Conservation (phyloP, 2,888 invertebrate genomes). For the Ormyrus rosae region DNA sequence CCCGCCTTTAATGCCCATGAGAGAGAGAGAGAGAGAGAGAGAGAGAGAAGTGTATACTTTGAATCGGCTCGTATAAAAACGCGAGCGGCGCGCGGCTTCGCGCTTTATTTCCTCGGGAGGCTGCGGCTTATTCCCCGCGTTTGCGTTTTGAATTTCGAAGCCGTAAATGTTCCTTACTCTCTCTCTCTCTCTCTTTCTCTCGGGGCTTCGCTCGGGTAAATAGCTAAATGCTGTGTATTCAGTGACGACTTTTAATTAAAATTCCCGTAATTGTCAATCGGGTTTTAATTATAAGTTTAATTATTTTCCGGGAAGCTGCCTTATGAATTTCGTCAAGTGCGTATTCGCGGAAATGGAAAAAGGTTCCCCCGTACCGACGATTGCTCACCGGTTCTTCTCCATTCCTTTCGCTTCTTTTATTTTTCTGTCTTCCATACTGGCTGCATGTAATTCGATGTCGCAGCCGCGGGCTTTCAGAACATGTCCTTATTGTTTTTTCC, state of each 20-base stretch:
- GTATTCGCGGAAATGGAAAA: background rate
- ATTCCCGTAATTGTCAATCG: background rate
- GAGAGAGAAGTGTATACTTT: background rate
- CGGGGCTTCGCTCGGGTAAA: too few species aligned
- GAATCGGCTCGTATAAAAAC: slow-evolving; percentile 43
- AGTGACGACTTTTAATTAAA: background rate
- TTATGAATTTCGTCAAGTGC: too few species aligned
- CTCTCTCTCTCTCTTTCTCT: too few species aligned
- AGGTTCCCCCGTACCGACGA: background rate
- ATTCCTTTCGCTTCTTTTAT: slow-evolving; percentile 12
- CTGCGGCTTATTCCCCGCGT: slow-evolving; percentile 13
- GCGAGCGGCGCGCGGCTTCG: slow-evolving; percentile 16
- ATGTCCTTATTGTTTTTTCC: background rate
- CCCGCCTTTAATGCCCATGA: slow-evolving; percentile 1
- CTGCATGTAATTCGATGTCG: background rate
- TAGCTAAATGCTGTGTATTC: background rate
- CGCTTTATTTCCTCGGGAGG: slow-evolving; percentile 32
- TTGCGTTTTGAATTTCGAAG: slow-evolving; percentile 34
- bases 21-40: background rate
- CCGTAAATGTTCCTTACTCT: slow-evolving; percentile 14
- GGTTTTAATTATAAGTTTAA: slow-evolving; percentile 8
- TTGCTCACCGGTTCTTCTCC: background rate
- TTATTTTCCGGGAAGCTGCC: background rate
- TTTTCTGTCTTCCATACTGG: slow-evolving; percentile 17
- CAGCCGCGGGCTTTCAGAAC: slow-evolving; percentile 33